Conservation (phyloP, 2,113 vertebrate genomes). For the Dermatemys mawii region DNA sequence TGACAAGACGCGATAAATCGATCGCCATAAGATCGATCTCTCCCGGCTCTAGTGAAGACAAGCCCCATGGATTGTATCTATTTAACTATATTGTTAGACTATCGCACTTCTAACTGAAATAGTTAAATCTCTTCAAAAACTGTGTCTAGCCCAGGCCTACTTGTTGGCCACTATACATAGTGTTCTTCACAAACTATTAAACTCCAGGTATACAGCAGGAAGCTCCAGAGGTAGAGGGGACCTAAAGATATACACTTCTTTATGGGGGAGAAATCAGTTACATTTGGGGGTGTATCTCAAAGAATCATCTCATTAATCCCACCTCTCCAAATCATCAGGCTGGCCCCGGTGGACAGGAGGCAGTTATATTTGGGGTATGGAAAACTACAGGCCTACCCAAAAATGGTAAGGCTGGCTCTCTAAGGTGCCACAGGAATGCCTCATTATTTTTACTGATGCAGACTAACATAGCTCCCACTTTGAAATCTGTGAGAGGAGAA, state of each 20-base stretch:
- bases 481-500: neutral
- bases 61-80: neutral
- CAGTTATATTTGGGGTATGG: neutral
- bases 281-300: neutral
- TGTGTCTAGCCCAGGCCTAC: neutral
- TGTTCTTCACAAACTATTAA: neutral
- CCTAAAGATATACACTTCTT: neutral
- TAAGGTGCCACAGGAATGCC: too few relatives aligned
- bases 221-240: neutral
- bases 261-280: neutral
- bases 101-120: neutral
- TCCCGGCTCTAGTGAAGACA: too few relatives aligned
- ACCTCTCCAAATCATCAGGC: neutral
- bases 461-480: too few relatives aligned
- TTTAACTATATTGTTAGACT: neutral
- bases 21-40: too few relatives aligned
- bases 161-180: neutral
- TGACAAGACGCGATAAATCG: too few relatives aligned
- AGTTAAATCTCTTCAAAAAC: neutral
- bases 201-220: neutral
- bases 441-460: too few relatives aligned
- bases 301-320: neutral
- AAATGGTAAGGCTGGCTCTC: neutral
- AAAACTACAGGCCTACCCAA: neutral
- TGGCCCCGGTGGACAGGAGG: neutral